Base-by-base conservation (phyloP, 2,113 vertebrate genomes). In the Antechinus flavipes region DNA sequence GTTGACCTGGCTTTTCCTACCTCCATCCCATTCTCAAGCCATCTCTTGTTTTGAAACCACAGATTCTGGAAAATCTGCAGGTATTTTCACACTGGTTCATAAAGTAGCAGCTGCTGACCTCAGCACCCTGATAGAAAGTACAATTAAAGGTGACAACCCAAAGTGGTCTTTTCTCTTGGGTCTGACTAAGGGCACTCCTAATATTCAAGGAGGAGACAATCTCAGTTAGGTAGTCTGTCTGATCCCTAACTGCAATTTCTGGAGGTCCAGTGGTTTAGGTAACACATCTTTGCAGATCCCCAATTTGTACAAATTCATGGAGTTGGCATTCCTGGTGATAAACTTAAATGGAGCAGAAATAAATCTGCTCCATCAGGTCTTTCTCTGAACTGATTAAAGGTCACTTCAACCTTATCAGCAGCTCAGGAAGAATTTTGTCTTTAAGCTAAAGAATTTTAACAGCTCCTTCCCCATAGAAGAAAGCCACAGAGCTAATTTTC, bases 271-370 rank as follows among this genome's bases (percentile, higher is more conserved):
- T 22, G 91, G 76, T 61, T 23, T 30, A 91, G 61, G 24, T 96
- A 96, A 94, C 96, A 95, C 93, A 93, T 95, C 94, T 47, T 94
- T 54, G 91, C 93, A 53, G 89, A 94, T 96, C 14, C 16, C 91
- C 94, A 91, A 92, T 97, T 89, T 89, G 96, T 46, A 58, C 91
- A 76, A 89, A 91, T 84, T 53, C 93, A 93, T 93, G 96, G 4
- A 61, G 95, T 94, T 96, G 96, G 90, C 35, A n/a, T 95, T 96
- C 96, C 93, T 68, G 0, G 93, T 96, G 97, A 97, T 93, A 92
- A 95, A 96, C 90, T 22, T 47, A 53, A 95, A 93, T 52, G 58
- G 91, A 95, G 50, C 42, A 90, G 95, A 96, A 95, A 98, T 97
- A 91, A 97, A 95, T 94, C 95, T 92, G 91, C 50, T 95, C 95